A percentile compares a stretch with the other conserved stretches of the same genome.
Evolutionary conservation across 1,140 invertebrate genomes (phyloP).

Genomic region (Dryas iulia): DNA sequence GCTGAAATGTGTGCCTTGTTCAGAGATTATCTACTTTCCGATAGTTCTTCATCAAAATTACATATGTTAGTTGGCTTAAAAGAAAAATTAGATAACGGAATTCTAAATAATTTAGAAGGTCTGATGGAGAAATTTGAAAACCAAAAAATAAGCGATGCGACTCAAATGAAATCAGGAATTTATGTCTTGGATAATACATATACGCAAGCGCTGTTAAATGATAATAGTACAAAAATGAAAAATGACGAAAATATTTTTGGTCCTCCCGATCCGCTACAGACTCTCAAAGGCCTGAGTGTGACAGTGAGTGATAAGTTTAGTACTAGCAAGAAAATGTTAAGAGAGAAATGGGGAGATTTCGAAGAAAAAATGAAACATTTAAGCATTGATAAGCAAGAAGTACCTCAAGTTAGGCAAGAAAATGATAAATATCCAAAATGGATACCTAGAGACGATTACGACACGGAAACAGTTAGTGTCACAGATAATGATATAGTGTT

Average conservation of each 20-base stretch:
- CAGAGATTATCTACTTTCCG: constrained; percentile 60
- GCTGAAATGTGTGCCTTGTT: constrained; percentile 71
- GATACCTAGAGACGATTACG: constrained; percentile 46
- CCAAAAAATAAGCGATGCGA: constrained; percentile 63
- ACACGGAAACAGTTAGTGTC: constrained; percentile 35
- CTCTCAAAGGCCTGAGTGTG: constrained; percentile 76
- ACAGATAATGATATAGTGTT: constrained; percentile 62
- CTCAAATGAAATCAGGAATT: constrained; percentile 79
- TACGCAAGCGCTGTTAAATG: constrained; percentile 58
- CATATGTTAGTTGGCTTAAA: constrained; percentile 72
- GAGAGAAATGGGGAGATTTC: constrained; percentile 76
- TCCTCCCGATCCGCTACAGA: constrained; percentile 71
- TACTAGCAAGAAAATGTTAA: constrained; percentile 76
- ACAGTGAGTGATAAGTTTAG: constrained; percentile 77
- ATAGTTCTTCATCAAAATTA: constrained; percentile 61
- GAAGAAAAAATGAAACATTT: constrained; percentile 73
- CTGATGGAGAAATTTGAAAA: constrained; percentile 69
- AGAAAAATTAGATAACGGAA: constrained; percentile 63
- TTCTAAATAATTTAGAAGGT: constrained; percentile 47
- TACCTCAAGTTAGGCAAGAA: constrained; percentile 31
- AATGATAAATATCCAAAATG: constrained; percentile 45
- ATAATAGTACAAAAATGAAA: constrained; percentile 41
- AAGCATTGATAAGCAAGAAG: constrained; percentile 52
- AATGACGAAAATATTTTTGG: constrained; percentile 60
- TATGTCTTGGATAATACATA: constrained; percentile 79